Evolutionary conservation across 2,113 vertebrate species (phyloP), one percentile per base, ranked within the genome.

Genomic region (Prietella phreatophila): DNA sequence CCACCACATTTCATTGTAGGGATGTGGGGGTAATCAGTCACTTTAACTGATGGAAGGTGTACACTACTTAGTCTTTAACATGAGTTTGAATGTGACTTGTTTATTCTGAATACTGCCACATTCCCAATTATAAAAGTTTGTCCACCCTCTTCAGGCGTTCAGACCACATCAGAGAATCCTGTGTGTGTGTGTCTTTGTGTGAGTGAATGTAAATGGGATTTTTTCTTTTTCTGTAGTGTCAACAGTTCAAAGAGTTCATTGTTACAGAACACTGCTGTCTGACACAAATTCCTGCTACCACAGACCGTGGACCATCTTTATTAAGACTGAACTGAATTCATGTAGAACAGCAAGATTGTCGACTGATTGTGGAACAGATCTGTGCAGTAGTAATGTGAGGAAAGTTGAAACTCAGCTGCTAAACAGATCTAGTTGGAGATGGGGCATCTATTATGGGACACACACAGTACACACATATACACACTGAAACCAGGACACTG

Each of bases 181-280:
- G 60, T 86, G 15, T 73, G 42, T 73, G 42, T 36, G 78, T 81
- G 30, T 87, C 27, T 84, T 11, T 81, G 15, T 63, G 30, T 33
- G 4, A 79, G 36, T 36, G 58, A 36, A 47, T 39, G 14, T 69
- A 82, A 82, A 33, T 86, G 65, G 27, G 76, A 56, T 55, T 85
- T 79, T 79, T 80, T 30, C 61, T 39, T 30, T 20, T 69, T 80
- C 5, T 19, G 65, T 75, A 39, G 84, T 22, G n/a, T 39, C 7
- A 6, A 33, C 79, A 56, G 30, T 10, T 87, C 15, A 94, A 93
- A 92, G 85, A 90, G 71, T n/a, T 89, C 86, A 88, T 93, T 95
- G 93, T 94, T 87, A 36, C 65, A 17, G 11, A 86, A 84, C 89
- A 89, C 89, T 61, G 15, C 63, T 85, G 53, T 85, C 60, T 55